Evolutionary conservation across 2,113 vertebrate genomes (phyloP).

Genomic region (Hipposideros armiger): DNA sequence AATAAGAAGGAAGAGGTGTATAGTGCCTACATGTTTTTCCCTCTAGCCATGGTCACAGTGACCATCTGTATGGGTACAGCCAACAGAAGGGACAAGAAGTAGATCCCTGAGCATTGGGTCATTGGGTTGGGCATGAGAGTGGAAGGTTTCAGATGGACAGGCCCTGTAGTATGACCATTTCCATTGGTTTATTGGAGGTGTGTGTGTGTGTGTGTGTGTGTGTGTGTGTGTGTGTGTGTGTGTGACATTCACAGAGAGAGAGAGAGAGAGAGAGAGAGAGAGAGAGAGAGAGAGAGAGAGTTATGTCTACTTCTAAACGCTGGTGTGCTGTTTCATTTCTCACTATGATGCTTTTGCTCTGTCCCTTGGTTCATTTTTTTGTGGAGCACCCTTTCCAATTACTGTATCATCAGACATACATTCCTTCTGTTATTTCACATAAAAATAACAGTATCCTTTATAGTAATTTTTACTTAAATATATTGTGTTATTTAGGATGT

Average conservation of each 20-base stretch:
- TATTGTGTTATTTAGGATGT: not conserved
- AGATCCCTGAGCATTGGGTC: not conserved
- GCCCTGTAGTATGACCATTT: not conserved
- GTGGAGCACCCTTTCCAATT: not conserved
- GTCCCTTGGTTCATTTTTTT: not conserved
- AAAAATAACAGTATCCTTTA: not conserved
- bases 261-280: too few relatives aligned
- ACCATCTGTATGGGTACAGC: not conserved
- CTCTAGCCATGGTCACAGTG: not conserved
- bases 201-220: not conserved
- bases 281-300: not conserved
- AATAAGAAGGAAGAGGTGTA: not conserved
- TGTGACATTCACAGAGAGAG: not conserved
- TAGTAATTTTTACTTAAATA: not conserved
- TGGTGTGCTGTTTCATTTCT: not conserved
- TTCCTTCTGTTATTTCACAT: not conserved
- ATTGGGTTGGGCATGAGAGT: not conserved
- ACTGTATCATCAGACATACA: not conserved
- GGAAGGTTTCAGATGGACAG: not conserved
- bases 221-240: not conserved
- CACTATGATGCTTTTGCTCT: not conserved
- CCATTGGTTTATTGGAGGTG: not conserved
- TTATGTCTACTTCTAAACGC: not conserved
- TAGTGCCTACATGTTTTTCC: not conserved
- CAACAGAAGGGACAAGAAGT: not conserved